phyloP scores from a whole-genome alignment of 2,888 invertebrate genomes.

The Conomelus anceps region DNA sequence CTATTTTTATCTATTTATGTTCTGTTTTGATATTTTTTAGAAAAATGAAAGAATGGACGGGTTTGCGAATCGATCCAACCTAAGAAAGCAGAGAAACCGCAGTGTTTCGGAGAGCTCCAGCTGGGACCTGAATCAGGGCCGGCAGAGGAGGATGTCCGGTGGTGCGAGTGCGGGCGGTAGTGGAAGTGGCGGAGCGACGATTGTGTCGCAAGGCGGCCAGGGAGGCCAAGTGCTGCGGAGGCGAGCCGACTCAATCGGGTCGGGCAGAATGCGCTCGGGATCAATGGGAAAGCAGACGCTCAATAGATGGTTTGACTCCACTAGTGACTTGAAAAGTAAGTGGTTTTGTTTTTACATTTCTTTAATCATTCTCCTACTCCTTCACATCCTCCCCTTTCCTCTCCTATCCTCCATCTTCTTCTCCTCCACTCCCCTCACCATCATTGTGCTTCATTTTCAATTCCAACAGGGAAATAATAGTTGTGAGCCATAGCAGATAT shows the following conservation, averaged over 20 bases:
- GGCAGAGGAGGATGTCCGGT: background rate
- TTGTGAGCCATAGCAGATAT: no score
- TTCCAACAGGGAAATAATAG: no score
- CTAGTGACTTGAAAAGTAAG: background rate
- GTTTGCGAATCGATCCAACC: slow-evolving; percentile 45
- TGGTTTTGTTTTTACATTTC: no score
- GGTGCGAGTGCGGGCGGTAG: background rate
- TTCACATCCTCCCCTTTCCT: no score
- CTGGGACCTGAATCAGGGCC: slow-evolving; percentile 7
- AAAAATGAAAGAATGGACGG: slow-evolving; percentile 55
- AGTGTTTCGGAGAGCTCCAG: slow-evolving; percentile 57
- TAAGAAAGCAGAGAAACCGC: slow-evolving; percentile 53
- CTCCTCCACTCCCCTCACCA: no score
- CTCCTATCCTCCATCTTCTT: no score
- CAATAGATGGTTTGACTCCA: background rate
- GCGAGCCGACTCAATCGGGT: slow-evolving; percentile 21
- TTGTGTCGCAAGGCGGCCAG: no score
- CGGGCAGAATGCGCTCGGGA: background rate
- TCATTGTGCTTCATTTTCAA: no score
- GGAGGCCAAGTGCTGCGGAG: background rate
- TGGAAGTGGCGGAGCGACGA: background rate
- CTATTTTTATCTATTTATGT: slow-evolving; percentile 1
- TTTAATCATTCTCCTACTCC: no score
- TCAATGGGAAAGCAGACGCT: background rate
- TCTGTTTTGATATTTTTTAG: slow-evolving; percentile 40